Evolutionary conservation across 2,888 invertebrate genomes (phyloP), one percentile per base, ranked within the genome.

Genomic region (Keiferia lycopersicella): DNA sequence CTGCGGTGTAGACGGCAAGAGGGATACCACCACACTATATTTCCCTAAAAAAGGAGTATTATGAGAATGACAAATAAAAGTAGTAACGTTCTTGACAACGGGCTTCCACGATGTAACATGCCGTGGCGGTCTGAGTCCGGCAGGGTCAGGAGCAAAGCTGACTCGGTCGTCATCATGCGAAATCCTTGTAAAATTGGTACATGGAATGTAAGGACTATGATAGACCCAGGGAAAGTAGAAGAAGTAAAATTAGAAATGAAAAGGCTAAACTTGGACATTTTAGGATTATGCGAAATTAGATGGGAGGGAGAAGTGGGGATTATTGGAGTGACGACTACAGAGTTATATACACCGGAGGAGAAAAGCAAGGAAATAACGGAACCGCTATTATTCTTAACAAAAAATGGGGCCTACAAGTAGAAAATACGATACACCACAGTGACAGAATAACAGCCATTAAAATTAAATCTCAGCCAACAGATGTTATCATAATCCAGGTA

Each of bases 61-160:
- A 26, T 56, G 56, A 30, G 2, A 3, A 8, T n/a, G 8, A 56
- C 1, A 56, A 56, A 30, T 8, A 56, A 22, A 38, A 66, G 51
- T 34, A 67, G 58, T 59, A 57, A 58, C 12, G 64, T 68, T 26
- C 64, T 67, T 18, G 65, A 68, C 60, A 65, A 65, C 50, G 62
- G 62, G 65, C 59, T 64, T 39, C 48, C 66, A 66, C 60, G 68
- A 68, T n/a, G n/a, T n/a, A n/a, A n/a, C n/a, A n/a, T n/a, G n/a
- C n/a, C n/a, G n/a, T n/a, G n/a, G n/a, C n/a, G n/a, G n/a, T n/a
- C n/a, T n/a, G n/a, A n/a, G n/a, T n/a, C n/a, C n/a, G n/a, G n/a
- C n/a, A n/a, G n/a, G n/a, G n/a, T n/a, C n/a, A n/a, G n/a, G n/a
- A n/a, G n/a, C n/a, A n/a, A n/a, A n/a, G n/a, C n/a, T n/a, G n/a